Conservation (phyloP, 2,113 vertebrate species). For the Sigmodon hispidus region DNA sequence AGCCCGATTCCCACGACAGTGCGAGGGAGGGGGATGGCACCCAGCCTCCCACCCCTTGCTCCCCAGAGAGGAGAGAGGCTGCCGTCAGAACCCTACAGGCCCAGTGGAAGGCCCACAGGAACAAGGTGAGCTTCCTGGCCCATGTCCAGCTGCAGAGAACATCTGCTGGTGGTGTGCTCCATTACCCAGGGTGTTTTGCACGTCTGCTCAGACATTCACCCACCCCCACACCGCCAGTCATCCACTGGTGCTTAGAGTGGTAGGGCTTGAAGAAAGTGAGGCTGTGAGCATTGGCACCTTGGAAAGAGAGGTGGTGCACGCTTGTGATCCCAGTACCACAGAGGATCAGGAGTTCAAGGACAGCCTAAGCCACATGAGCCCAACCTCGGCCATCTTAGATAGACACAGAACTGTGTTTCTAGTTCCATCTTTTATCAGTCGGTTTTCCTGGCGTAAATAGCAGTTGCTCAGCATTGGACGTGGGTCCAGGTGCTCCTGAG, state of each 20-base stretch:
- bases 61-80: background rate
- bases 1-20: background rate
- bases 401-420: background rate
- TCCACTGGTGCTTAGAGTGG: background rate
- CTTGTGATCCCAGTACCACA: background rate
- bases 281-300: background rate
- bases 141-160: background rate
- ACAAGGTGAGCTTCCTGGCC: constrained; percentile 81
- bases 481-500: background rate
- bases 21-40: background rate
- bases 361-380: background rate
- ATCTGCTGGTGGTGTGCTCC: background rate
- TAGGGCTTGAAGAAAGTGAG: background rate
- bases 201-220: background rate
- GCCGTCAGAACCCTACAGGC: constrained; percentile 89
- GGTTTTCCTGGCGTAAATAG: background rate
- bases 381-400: background rate
- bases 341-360: background rate
- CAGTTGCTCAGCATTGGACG: background rate
- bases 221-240: background rate
- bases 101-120: constrained; percentile 85
- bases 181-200: background rate
- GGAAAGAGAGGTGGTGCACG: background rate
- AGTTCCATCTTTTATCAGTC: background rate
- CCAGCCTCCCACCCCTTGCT: background rate